Evolutionary conservation across 2,888 invertebrate genomes (phyloP), one percentile per base, ranked within the genome.

Genomic region (Masnerella sp.): DNA sequence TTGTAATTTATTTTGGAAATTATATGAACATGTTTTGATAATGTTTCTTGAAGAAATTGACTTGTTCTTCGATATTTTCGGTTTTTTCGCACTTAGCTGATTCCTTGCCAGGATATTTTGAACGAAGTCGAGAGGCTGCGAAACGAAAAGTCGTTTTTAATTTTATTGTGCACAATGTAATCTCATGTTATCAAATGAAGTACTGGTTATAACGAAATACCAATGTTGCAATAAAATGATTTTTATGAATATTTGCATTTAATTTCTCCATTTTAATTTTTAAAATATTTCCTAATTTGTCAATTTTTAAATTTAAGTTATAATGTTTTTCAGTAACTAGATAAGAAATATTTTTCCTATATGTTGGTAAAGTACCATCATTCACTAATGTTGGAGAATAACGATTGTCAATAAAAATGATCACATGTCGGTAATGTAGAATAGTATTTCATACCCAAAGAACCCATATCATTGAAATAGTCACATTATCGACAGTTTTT

Each of bases 131-230:
- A 58, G 58, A 67, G 49, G 43, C 51, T 67, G 58, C 42, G 51
- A 51, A 25, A 51, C 11, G 11, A 32, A 17, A 45, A 11, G 49
- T 25, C 14, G 47, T 67, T 68, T 67, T 17, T 34, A 59, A 56
- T 51, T 68, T 51, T 49, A 67, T 59, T 68, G 58, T 59, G 67
- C 43, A 51, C 51, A 68, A 43, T 68, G 51, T 68, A 68, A 68
- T 68, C 58, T 43, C 12, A 68, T 59, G 67, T 68, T 68, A 49
- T 67, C 5, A 17, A 34, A 34, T 58, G 38, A 56, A 32, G 15
- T 67, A 58, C 34, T 9, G 54, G 22, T 49, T 49, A 51, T 68
- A 42, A 51, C 28, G 43, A 42, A 68, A 42, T 68, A 36, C 59
- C 49, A 36, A 67, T 59, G 54, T 65, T 65, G 40, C 58, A 49